Conservation (phyloP, 2,888 invertebrate species). For the Scaptomyza polygonia region DNA sequence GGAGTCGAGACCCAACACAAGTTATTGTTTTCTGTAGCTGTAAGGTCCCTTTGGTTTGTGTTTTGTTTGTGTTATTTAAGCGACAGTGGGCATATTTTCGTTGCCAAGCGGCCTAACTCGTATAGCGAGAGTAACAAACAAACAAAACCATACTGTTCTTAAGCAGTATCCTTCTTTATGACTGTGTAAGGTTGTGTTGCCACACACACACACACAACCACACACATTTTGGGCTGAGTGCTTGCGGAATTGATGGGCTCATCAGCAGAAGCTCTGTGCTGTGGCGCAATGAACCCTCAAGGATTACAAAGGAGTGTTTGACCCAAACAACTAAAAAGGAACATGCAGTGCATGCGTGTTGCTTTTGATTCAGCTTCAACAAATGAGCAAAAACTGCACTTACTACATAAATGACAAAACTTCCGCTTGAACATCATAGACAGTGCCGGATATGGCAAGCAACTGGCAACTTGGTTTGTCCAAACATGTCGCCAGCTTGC, state of each 20-base stretch:
- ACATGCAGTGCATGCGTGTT: constrained; percentile 12
- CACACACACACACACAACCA: constrained; percentile 21
- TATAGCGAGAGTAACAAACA: constrained; percentile 13
- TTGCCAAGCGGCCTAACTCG: constrained; percentile 56
- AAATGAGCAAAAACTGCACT: constrained; percentile 66
- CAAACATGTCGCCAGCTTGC: constrained; percentile 56
- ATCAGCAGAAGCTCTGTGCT: constrained; percentile 30
- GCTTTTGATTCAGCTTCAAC: constrained; percentile 28
- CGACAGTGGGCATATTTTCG: constrained; percentile 53
- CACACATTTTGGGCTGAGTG: not conserved
- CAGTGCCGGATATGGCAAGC: constrained; percentile 48
- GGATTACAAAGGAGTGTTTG: constrained; percentile 27
- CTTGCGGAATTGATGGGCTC: constrained; percentile 32
- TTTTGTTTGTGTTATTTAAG: constrained; percentile 24
- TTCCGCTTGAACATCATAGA: constrained; percentile 53
- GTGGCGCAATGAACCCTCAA: constrained; percentile 50
- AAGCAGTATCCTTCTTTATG: constrained; percentile 54
- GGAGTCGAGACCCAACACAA: constrained; percentile 12
- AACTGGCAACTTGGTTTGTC: constrained; percentile 31
- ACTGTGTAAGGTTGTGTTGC: constrained; percentile 52
- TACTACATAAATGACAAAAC: constrained; percentile 39
- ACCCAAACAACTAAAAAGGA: constrained; percentile 17
- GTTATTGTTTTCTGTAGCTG: constrained; percentile 14
- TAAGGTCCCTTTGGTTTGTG: constrained; percentile 33
- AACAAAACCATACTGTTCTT: not conserved